Percentiles rank a stretch among this genome's conserved stretches.
Conservation (phyloP, 2,113 vertebrate genomes). For the Butorides virescens region DNA sequence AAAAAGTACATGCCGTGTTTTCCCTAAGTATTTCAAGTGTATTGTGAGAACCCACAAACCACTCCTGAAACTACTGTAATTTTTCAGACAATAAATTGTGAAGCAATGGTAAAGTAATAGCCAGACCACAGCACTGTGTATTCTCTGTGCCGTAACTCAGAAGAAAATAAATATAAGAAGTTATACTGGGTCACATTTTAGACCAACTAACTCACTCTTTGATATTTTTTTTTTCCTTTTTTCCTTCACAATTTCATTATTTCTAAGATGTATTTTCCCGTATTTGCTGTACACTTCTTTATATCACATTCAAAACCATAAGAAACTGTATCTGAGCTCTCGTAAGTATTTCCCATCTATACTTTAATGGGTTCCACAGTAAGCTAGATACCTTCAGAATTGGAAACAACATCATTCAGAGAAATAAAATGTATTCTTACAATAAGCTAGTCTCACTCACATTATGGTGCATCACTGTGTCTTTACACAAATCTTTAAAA, state of each 20-base stretch:
- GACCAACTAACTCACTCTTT: background rate
- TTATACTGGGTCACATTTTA: background rate
- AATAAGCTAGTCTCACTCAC: background rate
- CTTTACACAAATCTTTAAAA: background rate
- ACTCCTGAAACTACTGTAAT: constrained; percentile 50
- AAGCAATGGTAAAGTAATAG: constrained; percentile 16
- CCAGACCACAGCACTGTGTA: constrained; percentile 25
- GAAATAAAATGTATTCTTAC: background rate
- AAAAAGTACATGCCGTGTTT: constrained; percentile 47
- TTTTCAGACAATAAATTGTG: constrained; percentile 65
- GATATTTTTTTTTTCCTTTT: background rate
- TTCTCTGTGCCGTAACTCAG: background rate
- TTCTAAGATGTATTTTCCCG: background rate
- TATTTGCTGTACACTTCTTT: background rate
- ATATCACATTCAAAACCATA: background rate
- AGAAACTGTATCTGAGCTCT: background rate
- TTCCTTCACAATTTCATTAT: background rate
- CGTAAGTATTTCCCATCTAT: background rate
- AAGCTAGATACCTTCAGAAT: background rate
- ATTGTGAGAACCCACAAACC: constrained; percentile 56
- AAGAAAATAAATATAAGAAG: constrained; percentile 10
- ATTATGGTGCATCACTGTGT: background rate
- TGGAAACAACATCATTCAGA: background rate
- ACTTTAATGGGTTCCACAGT: background rate
- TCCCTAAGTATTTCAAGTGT: constrained; percentile 32